Evolutionary conservation across 2,888 invertebrate genomes (phyloP), one percentile per base, ranked within the genome.

Genomic region (Mesochorus sp.): DNA sequence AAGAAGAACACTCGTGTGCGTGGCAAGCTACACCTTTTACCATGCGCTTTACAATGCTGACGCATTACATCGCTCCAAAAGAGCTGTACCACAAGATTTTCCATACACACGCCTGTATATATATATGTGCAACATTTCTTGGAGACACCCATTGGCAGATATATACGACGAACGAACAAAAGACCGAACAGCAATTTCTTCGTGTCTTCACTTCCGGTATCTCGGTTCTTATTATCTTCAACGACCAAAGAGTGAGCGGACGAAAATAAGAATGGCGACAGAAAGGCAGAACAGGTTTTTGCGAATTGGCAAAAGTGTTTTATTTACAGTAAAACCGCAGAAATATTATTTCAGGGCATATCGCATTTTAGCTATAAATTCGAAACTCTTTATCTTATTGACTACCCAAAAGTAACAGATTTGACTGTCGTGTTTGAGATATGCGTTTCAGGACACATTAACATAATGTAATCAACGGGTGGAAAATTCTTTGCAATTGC

Each of bases 161-260:
- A 72, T 72, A 53, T 72, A 72, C 76, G 61, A 77, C 26, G 59
- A 62, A 70, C 73, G 68, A 78, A 68, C 73, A 73, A 73, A 70
- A 68, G 67, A 68, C 12, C 55, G 57, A 78, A 64, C 57, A 59
- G 70, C 78, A 51, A 78, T 78, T 73, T 73, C 67, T 78, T 78
- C 64, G 51, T 70, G 62, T 74, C 68, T 78, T 19, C 24, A 78
- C 74, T 78, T 74, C 73, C 78, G 73, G 57, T 44, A 64, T 34
- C 68, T 61, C 78, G 19, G 59, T 74, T 70, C 68, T 74, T 74
- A 73, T 78, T 70, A 78, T 74, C 73, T 37, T 49, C 73, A 70
- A 68, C 62, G 68, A 47, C 37, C 28, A 19, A 14, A 34, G 64
- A 34, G 61, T 44, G 31, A 31, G 28, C 26, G 61, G 28, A 44